Evolutionary conservation across 1,140 invertebrate species (phyloP).

Genomic region (Brachionus plicatilis): DNA sequence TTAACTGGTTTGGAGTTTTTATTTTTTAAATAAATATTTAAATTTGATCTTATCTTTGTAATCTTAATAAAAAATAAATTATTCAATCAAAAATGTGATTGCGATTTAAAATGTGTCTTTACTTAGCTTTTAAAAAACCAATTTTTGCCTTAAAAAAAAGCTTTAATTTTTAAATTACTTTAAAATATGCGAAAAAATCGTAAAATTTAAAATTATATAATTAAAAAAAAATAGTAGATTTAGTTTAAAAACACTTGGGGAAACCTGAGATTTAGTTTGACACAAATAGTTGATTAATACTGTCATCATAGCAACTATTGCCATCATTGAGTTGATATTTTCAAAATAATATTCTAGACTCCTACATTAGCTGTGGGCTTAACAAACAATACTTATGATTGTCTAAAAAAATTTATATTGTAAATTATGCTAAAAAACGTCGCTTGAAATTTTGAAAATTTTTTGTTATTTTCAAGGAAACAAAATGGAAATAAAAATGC

Average conservation of each 20-base stretch:
- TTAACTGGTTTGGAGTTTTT: no score
- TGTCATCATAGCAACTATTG: background rate
- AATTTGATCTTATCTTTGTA: background rate
- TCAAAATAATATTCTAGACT: background rate
- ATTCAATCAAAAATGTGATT: no score
- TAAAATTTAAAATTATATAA: background rate
- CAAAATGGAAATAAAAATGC: no score
- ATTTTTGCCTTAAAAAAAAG: no score
- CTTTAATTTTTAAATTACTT: no score
- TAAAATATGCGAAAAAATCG: background rate
- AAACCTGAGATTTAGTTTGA: background rate
- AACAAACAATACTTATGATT: background rate
- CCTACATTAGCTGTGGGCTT: background rate
- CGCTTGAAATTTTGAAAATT: no score
- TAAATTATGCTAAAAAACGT: no score
- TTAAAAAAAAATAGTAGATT: background rate
- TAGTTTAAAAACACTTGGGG: background rate
- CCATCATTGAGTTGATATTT: background rate
- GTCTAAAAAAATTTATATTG: no score
- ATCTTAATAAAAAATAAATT: background rate
- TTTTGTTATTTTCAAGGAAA: no score
- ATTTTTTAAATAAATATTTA: no score
- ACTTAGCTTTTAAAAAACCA: no score
- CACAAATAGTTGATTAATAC: background rate
- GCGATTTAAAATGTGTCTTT: background rate